These are phyloP conservation scores for Danio albolineatus DNA, from an alignment of 2,797 vertebrate genomes.

Conservation along the genomic window DNA sequence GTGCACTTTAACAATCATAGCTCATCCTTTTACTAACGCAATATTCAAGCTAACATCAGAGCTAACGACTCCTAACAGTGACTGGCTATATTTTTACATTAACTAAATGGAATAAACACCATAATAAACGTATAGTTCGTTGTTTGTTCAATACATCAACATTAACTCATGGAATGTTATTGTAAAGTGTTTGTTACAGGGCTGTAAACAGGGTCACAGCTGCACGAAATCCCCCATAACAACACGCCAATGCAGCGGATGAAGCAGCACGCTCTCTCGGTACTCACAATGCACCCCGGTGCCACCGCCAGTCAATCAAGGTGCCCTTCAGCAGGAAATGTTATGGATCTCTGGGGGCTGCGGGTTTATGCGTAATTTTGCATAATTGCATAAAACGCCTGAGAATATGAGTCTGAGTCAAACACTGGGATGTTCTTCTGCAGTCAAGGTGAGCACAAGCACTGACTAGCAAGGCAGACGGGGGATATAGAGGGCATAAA, in stretches of 20 bases:
- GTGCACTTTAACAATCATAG: too few species aligned
- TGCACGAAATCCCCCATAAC: not conserved
- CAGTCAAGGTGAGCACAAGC: not conserved
- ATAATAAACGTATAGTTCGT: not conserved
- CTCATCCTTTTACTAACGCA: too few species aligned
- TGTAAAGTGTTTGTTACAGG: too few species aligned
- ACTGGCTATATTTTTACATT: too few species aligned
- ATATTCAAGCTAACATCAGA: too few species aligned
- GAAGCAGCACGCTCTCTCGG: not conserved
- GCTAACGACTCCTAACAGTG: too few species aligned
- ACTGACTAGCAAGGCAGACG: too few species aligned
- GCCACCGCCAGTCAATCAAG: not conserved
- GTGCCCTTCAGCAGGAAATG: not conserved
- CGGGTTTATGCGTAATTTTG: not conserved
- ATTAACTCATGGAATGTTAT: too few species aligned
- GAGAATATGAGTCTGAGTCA: not conserved
- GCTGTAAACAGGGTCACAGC: not conserved
- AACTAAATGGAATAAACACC: too few species aligned
- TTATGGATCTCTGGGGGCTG: not conserved
- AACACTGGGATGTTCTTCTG: not conserved
- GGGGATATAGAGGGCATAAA: not conserved
- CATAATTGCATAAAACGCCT: constrained; percentile 19
- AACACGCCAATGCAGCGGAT: not conserved
- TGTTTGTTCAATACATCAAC: not conserved
- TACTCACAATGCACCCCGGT: not conserved